Percentiles rank a stretch among this genome's conserved stretches.
phyloP scores from a whole-genome alignment of 2,113 vertebrate genomes.

The Henicopernis longicauda region DNA sequence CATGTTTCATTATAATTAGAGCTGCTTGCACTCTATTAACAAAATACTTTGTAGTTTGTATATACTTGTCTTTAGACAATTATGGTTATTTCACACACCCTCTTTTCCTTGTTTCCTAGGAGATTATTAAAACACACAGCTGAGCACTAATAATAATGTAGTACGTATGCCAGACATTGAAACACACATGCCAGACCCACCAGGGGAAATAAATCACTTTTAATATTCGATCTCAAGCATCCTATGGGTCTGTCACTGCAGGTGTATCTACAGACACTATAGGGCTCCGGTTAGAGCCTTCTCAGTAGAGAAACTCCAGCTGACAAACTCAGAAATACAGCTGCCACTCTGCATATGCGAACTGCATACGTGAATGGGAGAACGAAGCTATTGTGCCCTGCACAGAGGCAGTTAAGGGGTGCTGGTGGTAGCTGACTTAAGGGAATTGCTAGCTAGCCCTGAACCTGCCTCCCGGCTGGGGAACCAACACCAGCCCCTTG shows the following conservation, averaged over 20 bases:
- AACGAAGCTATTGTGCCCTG: neutral
- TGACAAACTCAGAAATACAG: conserved; percentile 11
- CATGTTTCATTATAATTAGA: neutral
- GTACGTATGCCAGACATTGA: conserved; percentile 51
- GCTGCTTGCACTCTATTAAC: conserved; percentile 1
- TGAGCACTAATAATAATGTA: conserved; percentile 51
- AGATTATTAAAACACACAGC: conserved; percentile 66
- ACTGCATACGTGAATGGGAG: neutral
- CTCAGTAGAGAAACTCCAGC: neutral
- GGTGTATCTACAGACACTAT: neutral
- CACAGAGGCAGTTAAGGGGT: neutral
- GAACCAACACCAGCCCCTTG: neutral
- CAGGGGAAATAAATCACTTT: conserved; percentile 60
- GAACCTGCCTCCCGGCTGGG: neutral
- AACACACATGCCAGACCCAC: conserved; percentile 31
- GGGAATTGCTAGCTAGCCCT: neutral
- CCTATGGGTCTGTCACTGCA: conserved; percentile 14
- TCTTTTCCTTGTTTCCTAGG: conserved; percentile 33
- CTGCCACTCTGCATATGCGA: neutral
- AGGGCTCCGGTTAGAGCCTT: neutral
- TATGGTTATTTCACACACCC: neutral
- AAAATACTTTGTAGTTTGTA: conserved; percentile 4
- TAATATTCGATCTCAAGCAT: conserved; percentile 49
- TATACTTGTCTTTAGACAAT: neutral
- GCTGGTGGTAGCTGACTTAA: neutral